A percentile compares a stretch with the other conserved stretches of the same genome.
phyloP scores from a whole-genome alignment of 1,140 invertebrate species.

The Drosophila sulfurigaster region DNA sequence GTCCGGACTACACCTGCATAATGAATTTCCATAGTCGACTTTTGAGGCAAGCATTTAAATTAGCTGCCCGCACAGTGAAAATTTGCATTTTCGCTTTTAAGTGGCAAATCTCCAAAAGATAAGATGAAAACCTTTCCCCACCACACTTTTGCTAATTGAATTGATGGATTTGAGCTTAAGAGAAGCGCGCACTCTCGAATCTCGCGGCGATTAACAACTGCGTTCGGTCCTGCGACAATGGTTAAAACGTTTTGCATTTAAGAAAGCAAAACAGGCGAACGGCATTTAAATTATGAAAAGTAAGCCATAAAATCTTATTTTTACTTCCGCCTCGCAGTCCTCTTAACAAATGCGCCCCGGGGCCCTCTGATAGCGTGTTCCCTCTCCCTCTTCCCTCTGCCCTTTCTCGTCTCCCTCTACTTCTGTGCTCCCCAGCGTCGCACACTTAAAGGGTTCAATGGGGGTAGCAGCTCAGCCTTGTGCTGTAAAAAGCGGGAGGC shows the following conservation, averaged over 20 bases:
- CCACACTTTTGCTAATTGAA: slow-evolving; percentile 59
- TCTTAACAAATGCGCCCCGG: slow-evolving; percentile 10
- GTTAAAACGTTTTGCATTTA: slow-evolving; percentile 64
- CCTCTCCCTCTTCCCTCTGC: too few species aligned
- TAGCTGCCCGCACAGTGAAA: slow-evolving; percentile 52
- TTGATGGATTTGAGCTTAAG: slow-evolving; percentile 68
- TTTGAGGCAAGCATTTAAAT: slow-evolving; percentile 60
- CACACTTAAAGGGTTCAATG: slow-evolving; percentile 41
- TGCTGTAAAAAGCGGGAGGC: not conserved
- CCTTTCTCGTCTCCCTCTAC: too few species aligned
- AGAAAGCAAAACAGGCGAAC: slow-evolving; percentile 46
- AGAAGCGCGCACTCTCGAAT: slow-evolving; percentile 40
- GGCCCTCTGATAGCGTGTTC: slow-evolving; percentile 20
- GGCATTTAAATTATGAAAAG: slow-evolving; percentile 81
- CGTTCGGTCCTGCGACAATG: slow-evolving; percentile 5
- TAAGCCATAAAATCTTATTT: slow-evolving; percentile 84
- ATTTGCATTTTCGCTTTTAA: slow-evolving; percentile 76
- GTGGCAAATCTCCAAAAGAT: slow-evolving; percentile 52
- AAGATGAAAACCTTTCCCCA: slow-evolving; percentile 38
- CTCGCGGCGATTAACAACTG: slow-evolving; percentile 46
- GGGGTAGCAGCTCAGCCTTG: slow-evolving; percentile 9
- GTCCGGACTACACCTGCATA: slow-evolving; percentile 69
- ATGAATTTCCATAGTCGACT: slow-evolving; percentile 69
- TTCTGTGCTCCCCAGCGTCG: not conserved
- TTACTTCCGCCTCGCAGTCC: slow-evolving; percentile 49